A percentile compares a stretch with the other conserved stretches of the same genome.
These are phyloP conservation scores for Camponotus pennsylvanicus DNA, from an alignment of 1,140 invertebrate genomes.

Conservation along the genomic window DNA sequence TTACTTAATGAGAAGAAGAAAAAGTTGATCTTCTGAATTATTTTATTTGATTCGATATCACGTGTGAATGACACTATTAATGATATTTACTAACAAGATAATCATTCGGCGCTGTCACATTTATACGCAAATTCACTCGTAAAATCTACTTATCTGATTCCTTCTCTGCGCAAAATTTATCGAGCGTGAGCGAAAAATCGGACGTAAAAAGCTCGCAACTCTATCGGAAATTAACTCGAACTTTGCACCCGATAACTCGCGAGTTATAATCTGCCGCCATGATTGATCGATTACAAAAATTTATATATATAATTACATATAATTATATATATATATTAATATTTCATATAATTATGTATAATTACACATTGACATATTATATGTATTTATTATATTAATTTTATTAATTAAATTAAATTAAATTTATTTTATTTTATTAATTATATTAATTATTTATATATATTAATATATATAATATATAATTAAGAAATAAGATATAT, in stretches of 20 bases:
- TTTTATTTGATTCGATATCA: neutral
- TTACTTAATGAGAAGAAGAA: neutral
- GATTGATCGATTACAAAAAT: neutral
- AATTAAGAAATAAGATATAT: neutral
- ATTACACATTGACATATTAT: too few relatives aligned
- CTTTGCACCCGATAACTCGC: constrained; percentile 11
- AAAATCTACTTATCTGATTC: neutral
- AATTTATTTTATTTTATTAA: too few relatives aligned
- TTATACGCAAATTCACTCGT: neutral
- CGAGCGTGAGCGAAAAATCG: neutral
- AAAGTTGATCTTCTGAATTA: neutral
- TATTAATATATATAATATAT: neutral
- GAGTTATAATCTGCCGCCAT: neutral
- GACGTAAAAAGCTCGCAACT: neutral
- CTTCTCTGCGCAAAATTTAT: neutral
- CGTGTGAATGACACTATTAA: neutral
- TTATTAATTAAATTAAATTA: too few relatives aligned
- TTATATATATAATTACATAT: too few relatives aligned
- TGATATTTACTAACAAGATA: neutral
- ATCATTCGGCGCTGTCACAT: neutral
- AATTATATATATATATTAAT: too few relatives aligned
- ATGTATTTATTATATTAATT: too few relatives aligned
- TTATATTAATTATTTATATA: too few relatives aligned
- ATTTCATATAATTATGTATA: too few relatives aligned
- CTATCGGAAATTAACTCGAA: constrained; percentile 2